Base-by-base conservation (phyloP, 2,797 vertebrate genomes). In the Phataginus tricuspis region DNA sequence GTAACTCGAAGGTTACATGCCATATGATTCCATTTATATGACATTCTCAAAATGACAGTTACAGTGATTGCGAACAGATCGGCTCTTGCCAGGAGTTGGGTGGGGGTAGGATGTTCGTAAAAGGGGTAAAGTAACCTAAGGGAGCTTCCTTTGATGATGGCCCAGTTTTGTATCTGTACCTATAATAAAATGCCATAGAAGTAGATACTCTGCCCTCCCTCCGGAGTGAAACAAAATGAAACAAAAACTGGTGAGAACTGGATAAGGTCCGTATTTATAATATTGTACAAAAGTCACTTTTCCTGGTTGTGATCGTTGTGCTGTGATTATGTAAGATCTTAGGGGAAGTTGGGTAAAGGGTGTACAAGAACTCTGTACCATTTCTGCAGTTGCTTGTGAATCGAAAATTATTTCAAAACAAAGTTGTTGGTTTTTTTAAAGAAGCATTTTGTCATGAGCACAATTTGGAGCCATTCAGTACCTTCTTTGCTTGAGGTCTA, bases 331-430 rank as follows among this genome's bases (percentile, higher is more conserved):
- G 3, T 94, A 75, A 93, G 90, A 91, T 42, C 18, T 64, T 75
- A 71, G 25, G 51, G 55, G 78, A 94, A 57, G 18, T 34, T 21
- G 74, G 51, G 51, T 18, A 12, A 59, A 63, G 72, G 63, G 45
- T 45, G 4, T 7, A 34, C 51, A 31, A 72, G 57, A 90, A 59
- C 37, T 93, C 63, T 61, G 9, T 19, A 59, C 85, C 95, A 74
- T 85, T 94, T 94, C 92, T 97, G 63, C 27, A 90, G 37, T 66
- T 78, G 85, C 71, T 92, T 94, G 19, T 78, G 45, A 94, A 69
- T 92, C 8, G 31, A 92, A 90, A 95, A 71, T 69, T 86, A 90
- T 83, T 97, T 86, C 15, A 61, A 79, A 95, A 79, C 59, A 61
- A 87, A 78, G 68, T 27, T 2, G 45, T 45, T 45, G 45, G 45